phyloP scores from a whole-genome alignment of 2,797 vertebrate genomes.

The Centroberyx gerrardi region DNA sequence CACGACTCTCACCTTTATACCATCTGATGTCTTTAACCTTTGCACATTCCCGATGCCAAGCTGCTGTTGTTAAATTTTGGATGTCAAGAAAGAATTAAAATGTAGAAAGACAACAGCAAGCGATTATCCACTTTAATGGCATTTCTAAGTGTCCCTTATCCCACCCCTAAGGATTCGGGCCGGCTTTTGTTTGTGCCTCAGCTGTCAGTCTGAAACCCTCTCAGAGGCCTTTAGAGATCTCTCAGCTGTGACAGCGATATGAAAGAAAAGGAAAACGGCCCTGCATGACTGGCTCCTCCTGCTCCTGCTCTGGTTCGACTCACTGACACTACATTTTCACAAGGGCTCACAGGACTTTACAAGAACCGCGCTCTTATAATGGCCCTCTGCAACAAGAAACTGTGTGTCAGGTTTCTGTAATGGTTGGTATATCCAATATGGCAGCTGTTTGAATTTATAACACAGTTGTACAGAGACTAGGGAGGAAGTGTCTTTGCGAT shows the following conservation, averaged over 20 bases:
- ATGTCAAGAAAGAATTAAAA: background rate
- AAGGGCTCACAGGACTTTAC: conserved; percentile 26
- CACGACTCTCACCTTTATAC: background rate
- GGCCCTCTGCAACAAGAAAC: conserved; percentile 4
- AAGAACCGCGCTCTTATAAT: conserved; percentile 1
- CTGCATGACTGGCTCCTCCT: conserved; percentile 23
- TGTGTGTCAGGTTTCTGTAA: too few relatives aligned
- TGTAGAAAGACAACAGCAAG: background rate
- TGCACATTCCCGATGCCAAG: background rate
- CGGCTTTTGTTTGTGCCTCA: conserved; percentile 26
- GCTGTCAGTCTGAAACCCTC: conserved; percentile 45
- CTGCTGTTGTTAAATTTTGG: background rate
- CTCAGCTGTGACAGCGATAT: conserved; percentile 13
- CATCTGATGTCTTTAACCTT: background rate
- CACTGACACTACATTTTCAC: conserved; percentile 27
- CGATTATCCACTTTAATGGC: background rate
- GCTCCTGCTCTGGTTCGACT: conserved; percentile 9
- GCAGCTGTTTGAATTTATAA: background rate
- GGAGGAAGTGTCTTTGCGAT: too few relatives aligned
- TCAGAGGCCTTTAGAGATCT: conserved; percentile 21
- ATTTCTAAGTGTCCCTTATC: background rate
- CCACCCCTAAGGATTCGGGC: conserved; percentile 3
- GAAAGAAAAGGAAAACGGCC: conserved; percentile 30
- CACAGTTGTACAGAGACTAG: too few relatives aligned
- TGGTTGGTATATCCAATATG: background rate